Evolutionary conservation across 2,113 vertebrate genomes (phyloP).

Genomic region (Pedionomus torquatus): DNA sequence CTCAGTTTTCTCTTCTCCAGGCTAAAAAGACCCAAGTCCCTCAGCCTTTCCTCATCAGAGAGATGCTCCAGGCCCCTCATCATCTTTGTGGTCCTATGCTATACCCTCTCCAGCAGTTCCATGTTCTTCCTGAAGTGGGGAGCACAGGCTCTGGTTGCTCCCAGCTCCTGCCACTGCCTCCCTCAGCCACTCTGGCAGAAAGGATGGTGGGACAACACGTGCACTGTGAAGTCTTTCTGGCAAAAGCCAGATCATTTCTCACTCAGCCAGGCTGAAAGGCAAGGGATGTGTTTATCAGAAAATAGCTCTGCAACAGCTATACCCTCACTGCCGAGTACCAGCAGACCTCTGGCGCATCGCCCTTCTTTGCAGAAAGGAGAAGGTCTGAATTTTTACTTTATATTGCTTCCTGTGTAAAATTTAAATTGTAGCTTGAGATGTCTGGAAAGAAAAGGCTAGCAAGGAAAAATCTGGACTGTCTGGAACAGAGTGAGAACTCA

Average conservation of each 20-base stretch:
- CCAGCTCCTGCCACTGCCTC: fast-evolving
- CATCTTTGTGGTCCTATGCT: too few species aligned
- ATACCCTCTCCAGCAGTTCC: too few species aligned
- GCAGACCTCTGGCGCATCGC: background rate
- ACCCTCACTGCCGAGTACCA: background rate
- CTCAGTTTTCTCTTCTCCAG: too few species aligned
- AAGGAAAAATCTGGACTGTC: background rate
- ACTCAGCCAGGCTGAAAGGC: background rate
- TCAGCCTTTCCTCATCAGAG: too few species aligned
- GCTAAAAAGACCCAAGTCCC: too few species aligned
- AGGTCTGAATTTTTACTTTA: background rate
- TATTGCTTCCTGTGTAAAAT: background rate
- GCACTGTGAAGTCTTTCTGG: background rate
- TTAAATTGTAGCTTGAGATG: background rate
- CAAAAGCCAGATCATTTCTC: background rate
- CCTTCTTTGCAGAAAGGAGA: background rate
- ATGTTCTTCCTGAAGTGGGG: too few species aligned
- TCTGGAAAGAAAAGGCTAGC: background rate
- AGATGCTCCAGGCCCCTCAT: too few species aligned
- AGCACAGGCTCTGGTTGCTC: background rate
- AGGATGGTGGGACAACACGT: background rate
- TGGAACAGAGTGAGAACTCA: background rate
- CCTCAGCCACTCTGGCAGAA: background rate
- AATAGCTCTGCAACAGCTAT: background rate
- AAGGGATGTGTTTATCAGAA: background rate